Conservation (phyloP, 1,140 invertebrate species). For the Drosophila pectinifera region DNA sequence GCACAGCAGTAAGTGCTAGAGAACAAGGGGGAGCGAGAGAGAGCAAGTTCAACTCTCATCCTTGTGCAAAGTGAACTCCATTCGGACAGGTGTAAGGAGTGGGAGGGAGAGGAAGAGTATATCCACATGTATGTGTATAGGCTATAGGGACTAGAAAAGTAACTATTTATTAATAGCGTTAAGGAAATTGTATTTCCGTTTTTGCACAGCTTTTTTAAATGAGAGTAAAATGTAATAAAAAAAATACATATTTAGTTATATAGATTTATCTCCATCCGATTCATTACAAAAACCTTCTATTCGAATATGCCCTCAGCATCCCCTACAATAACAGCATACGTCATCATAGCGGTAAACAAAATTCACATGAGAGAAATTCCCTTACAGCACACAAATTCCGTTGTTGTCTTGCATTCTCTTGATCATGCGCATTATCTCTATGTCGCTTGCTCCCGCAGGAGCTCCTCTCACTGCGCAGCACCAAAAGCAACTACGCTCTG, state of each 20-base stretch:
- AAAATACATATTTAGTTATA: too few relatives aligned
- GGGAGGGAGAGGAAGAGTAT: background rate
- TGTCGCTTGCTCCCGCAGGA: background rate
- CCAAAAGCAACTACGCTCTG: slow-evolving; percentile 4
- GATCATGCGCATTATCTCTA: slow-evolving; percentile 1
- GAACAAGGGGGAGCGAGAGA: background rate
- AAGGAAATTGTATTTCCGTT: too few relatives aligned
- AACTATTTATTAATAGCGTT: too few relatives aligned
- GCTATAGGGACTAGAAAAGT: background rate
- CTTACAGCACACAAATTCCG: slow-evolving; percentile 43
- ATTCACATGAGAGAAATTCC: slow-evolving; percentile 57
- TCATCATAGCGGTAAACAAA: slow-evolving; percentile 73
- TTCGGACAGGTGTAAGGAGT: slow-evolving; percentile 28
- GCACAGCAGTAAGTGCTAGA: slow-evolving; percentile 4
- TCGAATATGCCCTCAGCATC: slow-evolving; percentile 1
- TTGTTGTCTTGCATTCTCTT: background rate
- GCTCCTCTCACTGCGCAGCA: slow-evolving; percentile 45
- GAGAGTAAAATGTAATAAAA: too few relatives aligned
- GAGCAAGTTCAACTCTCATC: slow-evolving; percentile 30
- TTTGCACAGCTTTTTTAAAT: too few relatives aligned
- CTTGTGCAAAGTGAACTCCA: slow-evolving; percentile 48
- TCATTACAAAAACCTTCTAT: too few relatives aligned
- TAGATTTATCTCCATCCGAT: too few relatives aligned
- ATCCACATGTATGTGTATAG: background rate
- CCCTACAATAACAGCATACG: slow-evolving; percentile 32